A percentile compares a stretch with the other conserved stretches of the same genome.
phyloP scores from a whole-genome alignment of 2,888 invertebrate genomes.

The Spilosoma lubricipeda region DNA sequence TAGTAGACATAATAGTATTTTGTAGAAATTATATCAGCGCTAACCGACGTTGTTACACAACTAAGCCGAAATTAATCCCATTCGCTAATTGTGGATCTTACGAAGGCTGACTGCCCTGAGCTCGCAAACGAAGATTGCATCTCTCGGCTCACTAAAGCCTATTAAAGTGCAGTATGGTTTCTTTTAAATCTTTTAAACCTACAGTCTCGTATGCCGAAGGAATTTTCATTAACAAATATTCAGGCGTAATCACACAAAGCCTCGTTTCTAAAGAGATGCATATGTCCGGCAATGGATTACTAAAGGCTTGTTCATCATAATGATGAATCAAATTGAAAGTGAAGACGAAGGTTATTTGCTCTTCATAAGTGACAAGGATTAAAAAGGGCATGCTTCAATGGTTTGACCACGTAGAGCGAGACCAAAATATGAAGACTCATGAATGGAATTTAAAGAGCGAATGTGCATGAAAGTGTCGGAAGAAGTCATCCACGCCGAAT shows the following conservation, averaged over 20 bases:
- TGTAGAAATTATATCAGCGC: background rate
- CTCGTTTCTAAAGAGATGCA: background rate
- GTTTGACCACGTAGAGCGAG: too few species aligned
- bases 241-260: background rate
- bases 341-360: too few species aligned
- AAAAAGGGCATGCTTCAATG: too few species aligned
- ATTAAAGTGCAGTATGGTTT: constrained; percentile 9
- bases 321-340: too few species aligned
- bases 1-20: background rate
- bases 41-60: background rate
- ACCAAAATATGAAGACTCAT: too few species aligned
- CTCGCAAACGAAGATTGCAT: background rate
- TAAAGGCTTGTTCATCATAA: too few species aligned
- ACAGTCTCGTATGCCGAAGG: background rate
- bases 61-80: constrained; percentile 6
- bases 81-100: constrained; percentile 4
- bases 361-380: too few species aligned
- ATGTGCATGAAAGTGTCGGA: too few species aligned
- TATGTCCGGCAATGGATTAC: too few species aligned
- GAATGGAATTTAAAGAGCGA: too few species aligned
- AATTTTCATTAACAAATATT: background rate
- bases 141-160: constrained; percentile 14
- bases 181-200: background rate
- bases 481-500: too few species aligned
- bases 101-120: constrained; percentile 3